phyloP scores from a whole-genome alignment of 2,113 vertebrate species.

The Chascanopsetta lugubris region DNA sequence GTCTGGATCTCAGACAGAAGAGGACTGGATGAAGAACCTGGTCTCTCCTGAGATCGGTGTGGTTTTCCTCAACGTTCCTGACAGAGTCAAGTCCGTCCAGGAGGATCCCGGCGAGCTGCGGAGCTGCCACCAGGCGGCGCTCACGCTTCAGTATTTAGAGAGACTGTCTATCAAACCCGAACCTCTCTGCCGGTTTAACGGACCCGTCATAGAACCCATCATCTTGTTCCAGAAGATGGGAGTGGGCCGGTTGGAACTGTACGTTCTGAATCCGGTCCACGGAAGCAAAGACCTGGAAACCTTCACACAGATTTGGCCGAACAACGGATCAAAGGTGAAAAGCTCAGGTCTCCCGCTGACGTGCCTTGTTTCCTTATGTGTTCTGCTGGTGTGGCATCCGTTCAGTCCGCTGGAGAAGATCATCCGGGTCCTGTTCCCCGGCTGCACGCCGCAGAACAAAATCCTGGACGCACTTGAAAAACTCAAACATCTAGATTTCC shows the following conservation, averaged over 20 bases:
- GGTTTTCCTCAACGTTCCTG: constrained; percentile 88
- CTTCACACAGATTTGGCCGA: constrained; percentile 82
- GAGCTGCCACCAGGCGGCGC: constrained; percentile 82
- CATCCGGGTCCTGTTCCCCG: constrained; percentile 90
- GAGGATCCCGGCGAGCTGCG: constrained; percentile 72
- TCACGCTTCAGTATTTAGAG: constrained; percentile 82
- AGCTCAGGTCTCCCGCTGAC: constrained; percentile 75
- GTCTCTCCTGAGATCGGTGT: constrained; percentile 92
- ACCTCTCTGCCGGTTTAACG: constrained; percentile 71
- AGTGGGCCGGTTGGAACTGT: constrained; percentile 92
- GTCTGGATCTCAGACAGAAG: constrained; percentile 67
- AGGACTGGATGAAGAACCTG: constrained; percentile 85
- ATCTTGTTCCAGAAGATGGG: constrained; percentile 97
- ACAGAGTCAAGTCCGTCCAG: constrained; percentile 74
- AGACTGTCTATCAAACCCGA: constrained; percentile 82
- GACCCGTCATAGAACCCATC: constrained; percentile 79
- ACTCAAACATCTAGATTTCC: constrained; percentile 89
- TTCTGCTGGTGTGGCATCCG: constrained; percentile 93
- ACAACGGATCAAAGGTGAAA: constrained; percentile 45
- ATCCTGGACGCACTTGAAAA: constrained; percentile 91
- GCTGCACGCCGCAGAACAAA: constrained; percentile 87
- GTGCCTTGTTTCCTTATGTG: constrained; percentile 86
- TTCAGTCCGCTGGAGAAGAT: constrained; percentile 86
- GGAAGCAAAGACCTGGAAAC: constrained; percentile 82
- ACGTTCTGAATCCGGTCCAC: constrained; percentile 86